A percentile compares a stretch with the other conserved stretches of the same genome.
phyloP scores from a whole-genome alignment of 35 echinoderm and acorn worm genomes.

The Hemicentrotus pulcherrimus region DNA sequence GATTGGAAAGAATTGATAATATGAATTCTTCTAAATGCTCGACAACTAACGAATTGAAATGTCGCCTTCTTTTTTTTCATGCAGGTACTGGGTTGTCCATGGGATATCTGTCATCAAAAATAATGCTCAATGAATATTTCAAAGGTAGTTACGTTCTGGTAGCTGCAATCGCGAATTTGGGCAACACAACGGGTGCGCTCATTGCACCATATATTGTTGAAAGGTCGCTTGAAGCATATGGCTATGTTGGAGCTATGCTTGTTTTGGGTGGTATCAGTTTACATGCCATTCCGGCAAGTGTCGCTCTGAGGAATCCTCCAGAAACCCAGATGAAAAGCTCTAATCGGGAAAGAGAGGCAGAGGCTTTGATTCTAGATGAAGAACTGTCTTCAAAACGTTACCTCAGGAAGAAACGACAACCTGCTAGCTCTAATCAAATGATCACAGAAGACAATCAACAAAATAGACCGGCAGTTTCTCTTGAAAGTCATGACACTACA shows the following conservation, averaged over 20 bases:
- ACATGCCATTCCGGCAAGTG: background rate
- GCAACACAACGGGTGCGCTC: background rate
- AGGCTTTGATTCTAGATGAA: background rate
- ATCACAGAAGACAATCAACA: background rate
- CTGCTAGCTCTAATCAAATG: background rate
- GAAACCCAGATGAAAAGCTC: background rate
- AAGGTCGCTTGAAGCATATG: background rate
- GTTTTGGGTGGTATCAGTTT: constrained; percentile 1
- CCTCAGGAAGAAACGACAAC: background rate
- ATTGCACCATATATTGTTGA: background rate
- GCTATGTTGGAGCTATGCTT: background rate
- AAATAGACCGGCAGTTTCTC: background rate
- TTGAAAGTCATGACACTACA: background rate
- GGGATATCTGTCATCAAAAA: background rate
- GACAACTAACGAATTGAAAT: no score
- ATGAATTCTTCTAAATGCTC: no score
- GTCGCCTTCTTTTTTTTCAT: background rate
- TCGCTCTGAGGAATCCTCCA: background rate
- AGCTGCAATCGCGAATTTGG: background rate
- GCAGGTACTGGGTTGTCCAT: constrained; percentile 5
- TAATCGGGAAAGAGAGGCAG: background rate
- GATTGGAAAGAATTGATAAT: no score
- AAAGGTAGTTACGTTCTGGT: background rate
- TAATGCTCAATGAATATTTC: constrained; percentile 1
- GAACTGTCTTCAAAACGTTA: background rate